Evolutionary conservation across 1,140 invertebrate genomes (phyloP).

Genomic region (Pachyrhynchus sulphureomaculatus): DNA sequence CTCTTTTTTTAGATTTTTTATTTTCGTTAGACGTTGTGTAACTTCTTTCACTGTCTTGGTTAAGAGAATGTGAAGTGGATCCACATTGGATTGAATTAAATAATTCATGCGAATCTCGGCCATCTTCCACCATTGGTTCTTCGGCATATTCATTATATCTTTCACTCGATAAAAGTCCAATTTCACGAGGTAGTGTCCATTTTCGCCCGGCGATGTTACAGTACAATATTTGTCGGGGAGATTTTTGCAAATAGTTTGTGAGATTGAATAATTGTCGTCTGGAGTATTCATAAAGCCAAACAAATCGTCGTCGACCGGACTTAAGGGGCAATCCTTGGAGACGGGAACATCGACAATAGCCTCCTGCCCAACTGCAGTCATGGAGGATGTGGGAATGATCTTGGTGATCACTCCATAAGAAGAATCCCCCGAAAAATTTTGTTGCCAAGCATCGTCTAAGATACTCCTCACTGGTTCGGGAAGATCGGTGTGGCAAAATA

Average conservation of each 20-base stretch:
- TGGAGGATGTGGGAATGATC: background rate
- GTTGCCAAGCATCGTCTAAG: background rate
- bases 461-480: background rate
- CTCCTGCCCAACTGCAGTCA: background rate
- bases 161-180: background rate
- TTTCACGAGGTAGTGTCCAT: background rate
- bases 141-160: background rate
- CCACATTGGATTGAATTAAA: background rate
- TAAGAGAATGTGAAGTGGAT: background rate
- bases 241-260: background rate
- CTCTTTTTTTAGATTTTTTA: no score
- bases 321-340: no score
- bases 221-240: background rate
- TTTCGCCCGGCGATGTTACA: background rate
- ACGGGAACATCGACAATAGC: background rate
- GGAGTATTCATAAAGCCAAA: no score
- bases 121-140: background rate
- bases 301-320: no score
- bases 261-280: no score
- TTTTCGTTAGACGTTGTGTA: no score
- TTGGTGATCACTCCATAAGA: background rate
- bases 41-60: no score
- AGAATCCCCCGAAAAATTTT: background rate
- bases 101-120: background rate
- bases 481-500: background rate